Conservation (phyloP, 2,888 invertebrate species). For the Drosophila formosana region DNA sequence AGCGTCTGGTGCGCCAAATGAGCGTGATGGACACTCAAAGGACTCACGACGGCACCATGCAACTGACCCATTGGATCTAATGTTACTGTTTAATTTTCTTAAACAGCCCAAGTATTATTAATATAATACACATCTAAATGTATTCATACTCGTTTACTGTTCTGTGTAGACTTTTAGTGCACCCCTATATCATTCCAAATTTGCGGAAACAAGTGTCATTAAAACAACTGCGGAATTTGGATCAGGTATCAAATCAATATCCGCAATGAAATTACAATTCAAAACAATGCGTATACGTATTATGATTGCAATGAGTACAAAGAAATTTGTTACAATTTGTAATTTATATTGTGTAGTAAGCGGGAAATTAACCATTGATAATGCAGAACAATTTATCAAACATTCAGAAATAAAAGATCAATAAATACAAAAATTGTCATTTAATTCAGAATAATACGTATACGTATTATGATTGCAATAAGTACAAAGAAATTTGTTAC, state of each 20-base stretch:
- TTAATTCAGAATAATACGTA: too few species aligned
- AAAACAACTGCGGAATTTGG: conserved; percentile 5
- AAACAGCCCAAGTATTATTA: conserved; percentile 12
- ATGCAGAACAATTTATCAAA: too few species aligned
- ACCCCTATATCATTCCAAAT: not conserved
- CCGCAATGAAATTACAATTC: conserved; percentile 2
- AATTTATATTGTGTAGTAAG: too few species aligned
- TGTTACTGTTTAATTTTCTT: not conserved
- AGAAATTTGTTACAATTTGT: too few species aligned
- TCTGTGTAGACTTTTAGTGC: not conserved
- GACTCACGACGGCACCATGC: conserved; percentile 91
- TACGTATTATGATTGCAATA: too few species aligned
- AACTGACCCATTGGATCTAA: conserved; percentile 95
- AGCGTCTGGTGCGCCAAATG: conserved; percentile 90
- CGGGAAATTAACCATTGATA: too few species aligned
- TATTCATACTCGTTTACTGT: conserved; percentile 8
- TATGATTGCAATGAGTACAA: too few species aligned
- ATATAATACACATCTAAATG: not conserved
- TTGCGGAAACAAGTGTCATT: conserved; percentile 4
- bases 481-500: too few species aligned
- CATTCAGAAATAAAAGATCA: too few species aligned
- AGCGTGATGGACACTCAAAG: conserved; percentile 94
- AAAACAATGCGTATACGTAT: not conserved
- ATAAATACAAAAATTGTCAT: too few species aligned
- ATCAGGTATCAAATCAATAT: conserved; percentile 7